These are phyloP conservation scores for Cyphomyrus discorhynchus DNA, from an alignment of 2,113 vertebrate species.

Conservation along the genomic window DNA sequence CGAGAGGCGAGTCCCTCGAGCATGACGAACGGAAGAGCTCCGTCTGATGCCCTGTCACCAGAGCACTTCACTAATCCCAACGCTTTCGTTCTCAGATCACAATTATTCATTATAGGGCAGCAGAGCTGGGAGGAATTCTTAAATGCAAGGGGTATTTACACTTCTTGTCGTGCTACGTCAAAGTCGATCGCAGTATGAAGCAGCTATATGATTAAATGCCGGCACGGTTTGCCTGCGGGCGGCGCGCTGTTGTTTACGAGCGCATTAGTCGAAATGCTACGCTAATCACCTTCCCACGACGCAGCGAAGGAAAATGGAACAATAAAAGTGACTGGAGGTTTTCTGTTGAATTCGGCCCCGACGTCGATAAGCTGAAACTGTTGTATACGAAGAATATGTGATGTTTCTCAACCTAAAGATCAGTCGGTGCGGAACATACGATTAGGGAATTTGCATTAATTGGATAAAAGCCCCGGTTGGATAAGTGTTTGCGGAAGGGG, in stretches of 20 bases:
- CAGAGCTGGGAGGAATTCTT: neutral
- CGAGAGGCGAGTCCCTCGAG: neutral
- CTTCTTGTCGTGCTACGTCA: neutral
- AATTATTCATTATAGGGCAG: neutral
- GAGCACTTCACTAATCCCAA: neutral
- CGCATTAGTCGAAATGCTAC: slow-evolving; percentile 9
- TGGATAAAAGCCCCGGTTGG: neutral
- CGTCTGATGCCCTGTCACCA: neutral
- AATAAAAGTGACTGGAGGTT: neutral
- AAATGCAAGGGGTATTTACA: neutral
- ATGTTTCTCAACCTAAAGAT: neutral
- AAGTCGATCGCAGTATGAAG: slow-evolving; percentile 1
- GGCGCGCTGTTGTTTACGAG: neutral
- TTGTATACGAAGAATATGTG: neutral
- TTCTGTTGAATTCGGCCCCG: neutral
- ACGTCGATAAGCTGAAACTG: neutral
- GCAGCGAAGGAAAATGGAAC: neutral
- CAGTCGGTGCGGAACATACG: neutral
- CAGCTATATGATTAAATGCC: neutral
- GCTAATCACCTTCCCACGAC: neutral
- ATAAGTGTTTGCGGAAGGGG: neutral
- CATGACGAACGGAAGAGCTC: neutral
- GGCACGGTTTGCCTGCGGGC: neutral
- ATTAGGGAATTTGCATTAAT: slow-evolving; percentile 11
- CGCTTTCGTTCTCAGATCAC: slow-evolving; percentile 2